Evolutionary conservation across 2,888 invertebrate species (phyloP), one percentile per base, ranked within the genome.

Genomic region (Barypeithes pellucidus): DNA sequence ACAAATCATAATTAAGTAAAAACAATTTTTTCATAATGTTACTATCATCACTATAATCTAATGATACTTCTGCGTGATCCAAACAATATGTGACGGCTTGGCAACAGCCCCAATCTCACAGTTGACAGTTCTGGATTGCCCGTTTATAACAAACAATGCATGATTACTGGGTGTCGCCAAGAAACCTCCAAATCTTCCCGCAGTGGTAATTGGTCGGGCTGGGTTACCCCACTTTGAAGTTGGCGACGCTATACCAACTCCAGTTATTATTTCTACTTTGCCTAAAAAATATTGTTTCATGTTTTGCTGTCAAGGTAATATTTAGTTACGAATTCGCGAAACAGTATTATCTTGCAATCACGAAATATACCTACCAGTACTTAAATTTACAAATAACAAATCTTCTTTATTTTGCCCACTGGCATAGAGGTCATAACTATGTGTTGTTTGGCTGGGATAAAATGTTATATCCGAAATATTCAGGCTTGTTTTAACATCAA

Each of bases 251-350:
- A 89, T 88, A 9, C 91, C 91, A 60, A 91, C 91, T 75, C 93
- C 93, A 43, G 92, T 92, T 78, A 94, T 91, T 87, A 92, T 91
- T 84, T 93, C 93, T 47, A 93, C 92, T 88, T 93, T 92, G 20
- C 92, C 92, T 90, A 85, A 18, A 77, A 83, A 61, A 47, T 43
- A 67, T 57, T 36, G 3, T 36, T 22, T 16, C 16, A 52, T 12
- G 24, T 24, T 3, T 24, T 24, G n/a, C n/a, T 24, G 24, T 24
- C 24, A 5, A 24, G 24, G 2, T n/a, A n/a, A 24, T 24, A 24
- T 12, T 22, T 52, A 18, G 20, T 24, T 50, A 9, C 20, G 24
- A 50, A 2, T n/a, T n/a, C n/a, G 33, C 24, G 24, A 24, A n/a
- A 54, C n/a, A 1, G 12, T 54, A 29, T 3, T 5, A 2, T 24